Base-by-base conservation (phyloP, 2,797 vertebrate genomes). In the Loris lydekkerianus region DNA sequence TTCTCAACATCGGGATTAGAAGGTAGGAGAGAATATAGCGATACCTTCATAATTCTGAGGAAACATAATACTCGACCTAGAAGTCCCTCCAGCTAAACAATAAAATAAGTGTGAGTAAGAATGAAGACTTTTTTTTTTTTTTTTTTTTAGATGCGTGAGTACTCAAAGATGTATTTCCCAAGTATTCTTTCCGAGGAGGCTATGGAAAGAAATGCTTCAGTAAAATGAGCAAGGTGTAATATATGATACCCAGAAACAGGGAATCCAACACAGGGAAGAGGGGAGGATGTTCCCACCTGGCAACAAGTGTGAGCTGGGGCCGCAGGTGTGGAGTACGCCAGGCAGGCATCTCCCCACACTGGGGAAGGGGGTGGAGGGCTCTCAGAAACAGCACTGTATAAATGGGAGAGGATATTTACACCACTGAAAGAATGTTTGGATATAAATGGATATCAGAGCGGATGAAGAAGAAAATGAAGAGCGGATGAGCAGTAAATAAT, bases 281-380 rank as follows among this genome's bases (percentile, higher is more conserved):
- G 37, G 4, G 3, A 69, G n/a, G 25, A 7, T 40, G 15, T 3
- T 63, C 10, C 25, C 0, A 0, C 27, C 2, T 21, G n/a, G 53
- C 10, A 46, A 2, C 3, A 13, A 40, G 85, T 17, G 4, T 0
- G 3, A 3, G 1, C 0, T 58, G 17, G 69, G 21, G 37, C 17
- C 25, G 25, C 21, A n/a, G 17, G 14, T 34, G 0, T 2, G 7
- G 0, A 46, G 8, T 4, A 10, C 77, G 5, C 7, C 9, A 21
- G 31, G 37, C 10, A 31, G 18, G 3, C 14, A 18, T 17, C 67
- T 90, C 14, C 10, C 46, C 80, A 46, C 9, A 9, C 2, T 9
- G 18, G 21, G 31, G 31, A 37, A 46, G 60, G 14, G 9, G 37
- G 46, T 10, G 1, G 46, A 61, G 3, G 25, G 17, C 34, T 53